These are phyloP conservation scores for Cerastis leucographa DNA, from an alignment of 2,888 invertebrate genomes.

Conservation along the genomic window DNA sequence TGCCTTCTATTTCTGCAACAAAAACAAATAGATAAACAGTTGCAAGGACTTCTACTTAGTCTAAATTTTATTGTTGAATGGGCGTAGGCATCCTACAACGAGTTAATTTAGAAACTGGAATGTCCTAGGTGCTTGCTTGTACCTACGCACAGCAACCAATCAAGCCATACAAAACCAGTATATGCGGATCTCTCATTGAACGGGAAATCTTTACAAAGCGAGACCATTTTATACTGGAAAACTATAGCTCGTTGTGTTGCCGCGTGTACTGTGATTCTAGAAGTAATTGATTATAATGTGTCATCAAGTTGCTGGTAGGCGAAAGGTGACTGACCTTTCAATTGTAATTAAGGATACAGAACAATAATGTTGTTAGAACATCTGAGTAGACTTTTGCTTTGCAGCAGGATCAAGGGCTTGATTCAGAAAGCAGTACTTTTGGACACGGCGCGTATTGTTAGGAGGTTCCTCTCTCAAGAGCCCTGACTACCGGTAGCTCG, in stretches of 20 bases:
- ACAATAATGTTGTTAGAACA: neutral
- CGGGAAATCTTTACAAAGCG: too few relatives aligned
- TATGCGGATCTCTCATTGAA: too few relatives aligned
- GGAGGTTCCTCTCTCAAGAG: too few relatives aligned
- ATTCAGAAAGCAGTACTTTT: too few relatives aligned
- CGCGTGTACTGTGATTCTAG: conserved; percentile 3
- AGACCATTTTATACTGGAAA: too few relatives aligned
- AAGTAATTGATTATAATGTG: conserved; percentile 37
- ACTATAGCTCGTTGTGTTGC: too few relatives aligned
- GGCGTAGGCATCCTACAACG: neutral
- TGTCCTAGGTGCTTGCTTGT: conserved; percentile 41
- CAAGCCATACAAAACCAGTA: too few relatives aligned
- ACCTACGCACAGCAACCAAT: too few relatives aligned
- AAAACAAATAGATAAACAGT: neutral
- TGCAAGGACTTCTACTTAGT: neutral
- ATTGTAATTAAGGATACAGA: neutral
- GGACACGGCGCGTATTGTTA: too few relatives aligned
- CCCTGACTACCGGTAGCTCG: too few relatives aligned
- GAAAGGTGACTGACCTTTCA: conserved; percentile 18
- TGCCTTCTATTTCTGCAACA: neutral
- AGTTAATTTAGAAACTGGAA: conserved; percentile 25
- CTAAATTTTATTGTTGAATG: neutral
- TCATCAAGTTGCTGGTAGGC: conserved; percentile 21
- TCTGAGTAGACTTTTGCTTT: too few relatives aligned
- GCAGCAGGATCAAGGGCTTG: too few relatives aligned